phyloP scores from a whole-genome alignment of 2,113 vertebrate genomes.

The Columba livia region DNA sequence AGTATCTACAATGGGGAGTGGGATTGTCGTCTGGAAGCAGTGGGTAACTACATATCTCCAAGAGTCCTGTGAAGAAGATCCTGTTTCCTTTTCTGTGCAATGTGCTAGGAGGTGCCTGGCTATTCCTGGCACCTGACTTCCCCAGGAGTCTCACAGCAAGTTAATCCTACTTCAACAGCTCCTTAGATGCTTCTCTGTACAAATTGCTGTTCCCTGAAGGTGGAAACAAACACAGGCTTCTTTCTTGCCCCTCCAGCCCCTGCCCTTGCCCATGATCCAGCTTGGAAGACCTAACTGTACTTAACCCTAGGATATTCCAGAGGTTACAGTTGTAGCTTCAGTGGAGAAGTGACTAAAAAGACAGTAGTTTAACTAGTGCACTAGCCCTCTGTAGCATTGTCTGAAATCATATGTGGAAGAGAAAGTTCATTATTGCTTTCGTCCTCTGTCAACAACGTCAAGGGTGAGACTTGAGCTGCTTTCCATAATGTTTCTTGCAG shows the following conservation, averaged over 20 bases:
- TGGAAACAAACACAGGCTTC: not conserved
- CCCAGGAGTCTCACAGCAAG: not conserved
- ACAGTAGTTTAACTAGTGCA: not conserved
- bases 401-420: not conserved
- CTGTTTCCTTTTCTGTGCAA: not conserved
- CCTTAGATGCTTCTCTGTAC: not conserved
- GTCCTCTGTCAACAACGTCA: not conserved
- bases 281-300: not conserved
- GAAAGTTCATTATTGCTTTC: not conserved
- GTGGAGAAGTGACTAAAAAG: not conserved
- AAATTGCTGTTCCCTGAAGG: not conserved
- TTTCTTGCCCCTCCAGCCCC: not conserved
- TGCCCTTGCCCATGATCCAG: fast-evolving
- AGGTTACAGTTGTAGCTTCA: not conserved
- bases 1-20: fast-evolving
- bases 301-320: not conserved
- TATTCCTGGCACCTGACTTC: not conserved
- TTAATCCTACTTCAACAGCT: not conserved
- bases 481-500: not conserved
- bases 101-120: fast-evolving
- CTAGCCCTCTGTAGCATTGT: not conserved
- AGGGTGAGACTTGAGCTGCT: not conserved
- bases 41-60: not conserved
- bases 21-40: not conserved
- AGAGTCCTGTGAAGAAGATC: not conserved